These are phyloP conservation scores for Anseranas semipalmata DNA, from an alignment of 2,113 vertebrate species.

Conservation along the genomic window DNA sequence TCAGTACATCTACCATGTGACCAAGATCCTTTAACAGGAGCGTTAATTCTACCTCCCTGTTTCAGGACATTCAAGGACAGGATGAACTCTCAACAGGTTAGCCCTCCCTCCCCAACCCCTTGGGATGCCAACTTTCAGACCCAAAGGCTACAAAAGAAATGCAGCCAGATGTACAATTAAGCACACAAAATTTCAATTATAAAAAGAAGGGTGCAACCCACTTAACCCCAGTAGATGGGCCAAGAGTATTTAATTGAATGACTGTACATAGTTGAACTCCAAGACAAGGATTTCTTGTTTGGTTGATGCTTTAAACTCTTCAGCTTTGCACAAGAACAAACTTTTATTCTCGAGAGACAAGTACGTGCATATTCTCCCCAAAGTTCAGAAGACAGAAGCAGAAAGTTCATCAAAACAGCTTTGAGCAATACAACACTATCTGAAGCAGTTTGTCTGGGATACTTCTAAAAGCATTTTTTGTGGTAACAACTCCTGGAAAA, in stretches of 20 bases:
- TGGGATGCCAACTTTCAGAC: background rate
- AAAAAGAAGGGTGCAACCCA: background rate
- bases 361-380: background rate
- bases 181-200: background rate
- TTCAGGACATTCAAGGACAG: background rate
- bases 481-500: background rate
- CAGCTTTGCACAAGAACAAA: background rate
- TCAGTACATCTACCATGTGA: background rate
- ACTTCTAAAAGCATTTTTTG: background rate
- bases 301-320: background rate
- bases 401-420: background rate
- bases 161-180: background rate
- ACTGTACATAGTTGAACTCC: background rate
- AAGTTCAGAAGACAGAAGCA: slow-evolving; percentile 2
- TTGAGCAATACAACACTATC: background rate
- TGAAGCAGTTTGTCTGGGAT: background rate
- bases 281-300: background rate
- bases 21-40: no score
- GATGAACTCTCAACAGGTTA: background rate
- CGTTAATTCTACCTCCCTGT: background rate
- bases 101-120: background rate
- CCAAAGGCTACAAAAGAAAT: background rate
- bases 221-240: background rate
- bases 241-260: background rate
- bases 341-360: slow-evolving; percentile 4